Conservation (phyloP, 2,113 vertebrate genomes). For the Dipodomys ordii region DNA sequence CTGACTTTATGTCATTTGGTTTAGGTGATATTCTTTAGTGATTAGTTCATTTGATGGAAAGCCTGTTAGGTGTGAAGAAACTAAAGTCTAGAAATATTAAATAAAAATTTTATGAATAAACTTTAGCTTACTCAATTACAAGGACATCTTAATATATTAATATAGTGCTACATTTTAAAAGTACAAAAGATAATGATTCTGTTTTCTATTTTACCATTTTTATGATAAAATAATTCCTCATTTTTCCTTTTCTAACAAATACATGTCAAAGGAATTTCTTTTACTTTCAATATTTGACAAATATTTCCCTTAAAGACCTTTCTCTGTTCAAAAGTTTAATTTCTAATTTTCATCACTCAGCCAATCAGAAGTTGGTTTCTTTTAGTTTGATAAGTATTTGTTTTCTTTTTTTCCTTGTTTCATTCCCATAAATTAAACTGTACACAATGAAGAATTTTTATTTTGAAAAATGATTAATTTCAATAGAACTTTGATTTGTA, state of each 20-base stretch:
- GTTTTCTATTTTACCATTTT: too few species aligned
- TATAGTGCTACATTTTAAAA: too few species aligned
- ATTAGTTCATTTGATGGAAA: background rate
- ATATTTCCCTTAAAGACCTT: conserved; percentile 43
- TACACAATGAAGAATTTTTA: background rate
- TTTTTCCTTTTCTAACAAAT: too few species aligned
- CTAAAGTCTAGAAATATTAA: background rate
- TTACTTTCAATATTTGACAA: background rate
- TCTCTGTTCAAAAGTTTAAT: conserved; percentile 61
- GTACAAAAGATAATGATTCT: too few species aligned
- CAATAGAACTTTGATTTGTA: background rate
- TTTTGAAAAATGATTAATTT: conserved; percentile 59
- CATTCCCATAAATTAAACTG: background rate
- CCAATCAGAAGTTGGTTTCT: conserved; percentile 66
- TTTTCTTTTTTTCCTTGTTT: background rate
- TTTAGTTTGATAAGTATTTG: conserved; percentile 57
- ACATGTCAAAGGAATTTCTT: too few species aligned
- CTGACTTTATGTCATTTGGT: background rate
- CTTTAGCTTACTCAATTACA: too few species aligned
- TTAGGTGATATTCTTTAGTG: background rate
- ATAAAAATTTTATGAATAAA: background rate
- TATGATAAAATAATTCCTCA: too few species aligned
- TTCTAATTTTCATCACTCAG: conserved; percentile 52
- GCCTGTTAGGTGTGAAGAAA: background rate
- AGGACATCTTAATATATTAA: too few species aligned